Conservation (phyloP, 2,113 vertebrate species). For the Thunnus thynnus region DNA sequence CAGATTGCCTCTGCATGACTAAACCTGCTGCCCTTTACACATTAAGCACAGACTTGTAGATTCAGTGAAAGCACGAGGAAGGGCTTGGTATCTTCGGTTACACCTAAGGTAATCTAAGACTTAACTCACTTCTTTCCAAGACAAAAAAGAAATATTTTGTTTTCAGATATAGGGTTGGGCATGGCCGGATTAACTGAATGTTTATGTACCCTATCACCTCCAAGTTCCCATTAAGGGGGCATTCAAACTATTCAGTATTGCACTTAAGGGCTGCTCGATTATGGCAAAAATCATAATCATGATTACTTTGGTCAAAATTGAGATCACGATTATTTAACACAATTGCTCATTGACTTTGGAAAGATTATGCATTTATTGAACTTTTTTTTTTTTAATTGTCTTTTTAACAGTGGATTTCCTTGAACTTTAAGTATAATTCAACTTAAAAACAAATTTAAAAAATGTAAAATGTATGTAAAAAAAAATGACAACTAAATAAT, state of each 20-base stretch:
- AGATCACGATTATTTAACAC: too few relatives aligned
- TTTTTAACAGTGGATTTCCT: too few relatives aligned
- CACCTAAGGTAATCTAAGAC: neutral
- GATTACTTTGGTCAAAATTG: too few relatives aligned
- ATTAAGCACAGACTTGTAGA: constrained; percentile 5
- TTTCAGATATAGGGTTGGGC: neutral
- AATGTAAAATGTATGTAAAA: too few relatives aligned
- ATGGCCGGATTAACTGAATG: neutral
- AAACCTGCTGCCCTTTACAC: constrained; percentile 20
- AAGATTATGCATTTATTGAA: too few relatives aligned
- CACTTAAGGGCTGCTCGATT: neutral
- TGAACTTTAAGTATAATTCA: too few relatives aligned
- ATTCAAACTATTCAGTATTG: neutral
- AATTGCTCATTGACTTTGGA: too few relatives aligned
- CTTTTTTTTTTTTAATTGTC: too few relatives aligned
- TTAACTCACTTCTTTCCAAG: neutral
- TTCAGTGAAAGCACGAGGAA: neutral
- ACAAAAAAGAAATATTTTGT: neutral
- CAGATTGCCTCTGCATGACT: constrained; percentile 14
- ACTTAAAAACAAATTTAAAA: too few relatives aligned
- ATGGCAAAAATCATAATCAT: too few relatives aligned
- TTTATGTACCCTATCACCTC: neutral
- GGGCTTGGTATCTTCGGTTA: neutral
- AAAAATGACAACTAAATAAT: too few relatives aligned
- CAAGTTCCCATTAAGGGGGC: too few relatives aligned